Percentiles rank a stretch among this genome's conserved stretches.
phyloP scores from a whole-genome alignment of 2,888 invertebrate species.

The Gari tellinella region DNA sequence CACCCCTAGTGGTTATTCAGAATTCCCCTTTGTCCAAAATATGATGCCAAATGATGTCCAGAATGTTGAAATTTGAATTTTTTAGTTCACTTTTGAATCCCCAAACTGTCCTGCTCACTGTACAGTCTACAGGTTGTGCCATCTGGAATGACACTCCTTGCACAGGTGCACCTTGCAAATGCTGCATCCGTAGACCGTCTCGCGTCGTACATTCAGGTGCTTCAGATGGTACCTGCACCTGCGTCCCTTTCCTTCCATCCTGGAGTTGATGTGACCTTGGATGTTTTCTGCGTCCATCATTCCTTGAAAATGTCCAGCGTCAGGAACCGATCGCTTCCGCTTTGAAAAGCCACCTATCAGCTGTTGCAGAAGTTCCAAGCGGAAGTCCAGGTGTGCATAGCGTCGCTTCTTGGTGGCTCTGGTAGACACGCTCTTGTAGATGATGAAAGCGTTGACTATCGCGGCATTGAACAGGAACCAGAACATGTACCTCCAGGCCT shows the following conservation, averaged over 20 bases:
- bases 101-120: no score
- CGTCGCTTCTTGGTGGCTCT: conserved; percentile 7
- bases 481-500: conserved; percentile 32
- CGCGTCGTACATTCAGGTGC: background rate
- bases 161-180: conserved; percentile 15
- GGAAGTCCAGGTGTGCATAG: conserved; percentile 24
- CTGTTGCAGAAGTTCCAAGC: conserved; percentile 8
- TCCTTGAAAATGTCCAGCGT: background rate
- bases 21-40: no score
- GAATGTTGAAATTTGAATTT: no score
- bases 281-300: conserved; percentile 9
- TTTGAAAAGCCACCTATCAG: conserved; percentile 30
- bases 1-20: no score
- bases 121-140: no score
- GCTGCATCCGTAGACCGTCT: conserved; percentile 14
- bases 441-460: conserved; percentile 34
- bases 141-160: no score
- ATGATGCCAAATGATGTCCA: no score
- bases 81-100: no score
- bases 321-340: conserved; percentile 10
- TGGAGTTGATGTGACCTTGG: conserved; percentile 4
- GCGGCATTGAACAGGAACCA: conserved; percentile 32
- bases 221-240: conserved; percentile 6
- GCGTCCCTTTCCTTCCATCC: conserved; percentile 6
- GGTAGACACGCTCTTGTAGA: conserved; percentile 8